A percentile compares a stretch with the other conserved stretches of the same genome.
Evolutionary conservation across 2,888 invertebrate genomes (phyloP).

Genomic region (Bellardia pandia): DNA sequence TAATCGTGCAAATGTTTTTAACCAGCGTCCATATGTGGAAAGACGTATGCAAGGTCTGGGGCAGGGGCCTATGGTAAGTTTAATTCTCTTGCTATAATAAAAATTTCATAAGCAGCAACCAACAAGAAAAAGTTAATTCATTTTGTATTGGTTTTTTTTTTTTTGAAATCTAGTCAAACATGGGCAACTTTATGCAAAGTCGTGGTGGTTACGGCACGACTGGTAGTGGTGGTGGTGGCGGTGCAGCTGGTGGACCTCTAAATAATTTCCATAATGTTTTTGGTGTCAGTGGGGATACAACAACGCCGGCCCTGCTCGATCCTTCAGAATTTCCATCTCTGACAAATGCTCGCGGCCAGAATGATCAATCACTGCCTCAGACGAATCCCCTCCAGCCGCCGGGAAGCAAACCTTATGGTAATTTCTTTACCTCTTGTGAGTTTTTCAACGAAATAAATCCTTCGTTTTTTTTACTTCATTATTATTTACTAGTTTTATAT

Average conservation of each 20-base stretch:
- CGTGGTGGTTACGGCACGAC: slow-evolving; percentile 87
- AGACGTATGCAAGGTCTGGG: slow-evolving; percentile 87
- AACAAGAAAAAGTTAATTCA: background rate
- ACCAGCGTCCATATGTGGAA: slow-evolving; percentile 92
- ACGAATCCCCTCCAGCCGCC: slow-evolving; percentile 94
- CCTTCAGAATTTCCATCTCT: slow-evolving; percentile 96
- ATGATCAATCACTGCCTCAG: slow-evolving; percentile 91
- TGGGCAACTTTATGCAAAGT: slow-evolving; percentile 87
- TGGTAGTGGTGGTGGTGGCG: slow-evolving; percentile 87
- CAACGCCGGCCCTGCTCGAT: slow-evolving; percentile 94
- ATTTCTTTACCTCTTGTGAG: slow-evolving; percentile 85
- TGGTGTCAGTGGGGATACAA: slow-evolving; percentile 89
- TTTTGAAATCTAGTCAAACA: slow-evolving; percentile 85
- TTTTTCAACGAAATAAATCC: slow-evolving; percentile 80
- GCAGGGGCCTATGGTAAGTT: slow-evolving; percentile 83
- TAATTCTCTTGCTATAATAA: background rate
- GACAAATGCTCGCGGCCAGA: slow-evolving; percentile 92
- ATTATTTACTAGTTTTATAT: slow-evolving; percentile 63
- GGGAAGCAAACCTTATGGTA: slow-evolving; percentile 96
- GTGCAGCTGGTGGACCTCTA: slow-evolving; percentile 87
- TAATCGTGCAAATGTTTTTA: slow-evolving; percentile 88
- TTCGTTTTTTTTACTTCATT: slow-evolving; percentile 69
- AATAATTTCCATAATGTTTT: slow-evolving; percentile 93
- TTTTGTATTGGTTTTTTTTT: no score
- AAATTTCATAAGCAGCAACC: no score